Conservation (phyloP, 1,140 invertebrate genomes). For the Hypothenemus hampei region DNA sequence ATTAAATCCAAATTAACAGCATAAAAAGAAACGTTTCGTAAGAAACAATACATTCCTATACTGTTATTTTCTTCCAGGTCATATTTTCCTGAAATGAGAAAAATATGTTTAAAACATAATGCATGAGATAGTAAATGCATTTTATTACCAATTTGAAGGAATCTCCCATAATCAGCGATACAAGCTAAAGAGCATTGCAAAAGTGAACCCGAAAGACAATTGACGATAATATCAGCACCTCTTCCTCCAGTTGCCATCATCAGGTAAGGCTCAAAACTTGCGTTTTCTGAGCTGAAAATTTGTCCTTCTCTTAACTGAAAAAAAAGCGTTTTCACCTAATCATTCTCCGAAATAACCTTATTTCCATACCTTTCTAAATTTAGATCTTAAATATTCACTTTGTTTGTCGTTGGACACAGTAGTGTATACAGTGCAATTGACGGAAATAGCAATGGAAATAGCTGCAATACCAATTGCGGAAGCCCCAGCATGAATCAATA, state of each 20-base stretch:
- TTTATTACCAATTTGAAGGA: conserved; percentile 61
- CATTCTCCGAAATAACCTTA: no score
- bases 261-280: conserved; percentile 54
- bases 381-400: conserved; percentile 37
- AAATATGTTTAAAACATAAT: neutral
- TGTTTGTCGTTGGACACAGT: conserved; percentile 49
- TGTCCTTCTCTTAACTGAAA: conserved; percentile 41
- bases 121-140: neutral
- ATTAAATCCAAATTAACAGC: conserved; percentile 37
- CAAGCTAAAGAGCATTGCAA: conserved; percentile 60
- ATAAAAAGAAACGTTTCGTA: conserved; percentile 42
- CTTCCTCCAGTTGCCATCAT: conserved; percentile 46
- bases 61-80: conserved; percentile 62
- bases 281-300: conserved; percentile 53
- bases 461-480: conserved; percentile 69
- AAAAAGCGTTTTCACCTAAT: no score
- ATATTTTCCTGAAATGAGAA: conserved; percentile 48
- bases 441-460: conserved; percentile 57
- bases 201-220: conserved; percentile 59
- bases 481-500: conserved; percentile 65
- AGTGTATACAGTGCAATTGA: conserved; percentile 47
- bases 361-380: conserved; percentile 12
- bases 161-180: conserved; percentile 59
- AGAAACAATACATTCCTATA: conserved; percentile 59
- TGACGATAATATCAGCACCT: conserved; percentile 59